These are phyloP conservation scores for Anhinga rufa DNA, from an alignment of 2,113 vertebrate species.

Conservation along the genomic window DNA sequence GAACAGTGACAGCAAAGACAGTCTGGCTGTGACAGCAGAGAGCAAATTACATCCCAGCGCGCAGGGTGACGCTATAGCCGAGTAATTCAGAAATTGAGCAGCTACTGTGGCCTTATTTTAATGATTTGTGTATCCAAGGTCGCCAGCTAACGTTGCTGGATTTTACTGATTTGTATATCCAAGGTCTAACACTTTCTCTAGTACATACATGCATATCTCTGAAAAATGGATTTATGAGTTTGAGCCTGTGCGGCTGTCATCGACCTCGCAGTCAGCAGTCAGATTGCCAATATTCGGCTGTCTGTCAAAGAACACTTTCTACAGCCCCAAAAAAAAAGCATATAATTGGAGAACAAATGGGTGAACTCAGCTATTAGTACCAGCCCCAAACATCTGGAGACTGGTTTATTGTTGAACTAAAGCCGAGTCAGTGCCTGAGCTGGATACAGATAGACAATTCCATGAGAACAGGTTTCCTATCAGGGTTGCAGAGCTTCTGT, in stretches of 20 bases:
- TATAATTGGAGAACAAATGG: not conserved
- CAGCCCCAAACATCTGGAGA: not conserved
- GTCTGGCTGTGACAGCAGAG: not conserved
- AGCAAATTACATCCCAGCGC: not conserved
- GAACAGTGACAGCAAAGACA: not conserved
- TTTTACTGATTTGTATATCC: not conserved
- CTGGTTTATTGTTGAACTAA: not conserved
- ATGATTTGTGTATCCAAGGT: not conserved
- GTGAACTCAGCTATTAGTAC: not conserved
- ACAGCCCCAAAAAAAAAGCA: not conserved
- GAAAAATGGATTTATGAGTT: not conserved
- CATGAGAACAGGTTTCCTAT: not conserved
- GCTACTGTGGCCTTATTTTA: not conserved
- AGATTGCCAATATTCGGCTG: not conserved
- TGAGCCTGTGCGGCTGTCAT: not conserved
- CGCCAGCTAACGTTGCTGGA: not conserved
- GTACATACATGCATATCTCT: fast-evolving
- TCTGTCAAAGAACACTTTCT: not conserved
- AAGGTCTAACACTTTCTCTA: not conserved
- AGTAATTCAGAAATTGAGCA: not conserved
- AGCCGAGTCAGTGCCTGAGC: not conserved
- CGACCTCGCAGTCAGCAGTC: not conserved
- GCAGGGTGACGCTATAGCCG: not conserved
- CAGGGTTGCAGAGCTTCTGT: not conserved
- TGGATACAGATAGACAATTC: not conserved